Evolutionary conservation across 1,140 invertebrate species (phyloP).

Genomic region (Drosophila tsacasi): DNA sequence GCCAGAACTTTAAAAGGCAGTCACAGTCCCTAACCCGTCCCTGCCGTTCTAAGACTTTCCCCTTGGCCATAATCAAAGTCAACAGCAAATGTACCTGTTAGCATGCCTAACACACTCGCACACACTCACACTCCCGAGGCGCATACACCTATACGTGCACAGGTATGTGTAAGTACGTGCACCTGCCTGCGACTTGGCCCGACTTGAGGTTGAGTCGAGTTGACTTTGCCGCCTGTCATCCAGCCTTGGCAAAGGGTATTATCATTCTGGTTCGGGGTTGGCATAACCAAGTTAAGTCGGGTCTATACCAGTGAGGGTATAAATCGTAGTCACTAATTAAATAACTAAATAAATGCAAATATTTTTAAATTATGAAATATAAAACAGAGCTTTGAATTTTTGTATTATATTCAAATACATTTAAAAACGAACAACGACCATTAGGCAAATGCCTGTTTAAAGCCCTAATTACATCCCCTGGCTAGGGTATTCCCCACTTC

Average conservation of each 20-base stretch:
- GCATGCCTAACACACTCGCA: slow-evolving; percentile 31
- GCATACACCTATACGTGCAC: slow-evolving; percentile 5
- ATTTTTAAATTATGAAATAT: not conserved
- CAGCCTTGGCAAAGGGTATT: slow-evolving; percentile 18
- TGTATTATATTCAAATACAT: too few relatives aligned
- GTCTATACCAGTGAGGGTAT: not conserved
- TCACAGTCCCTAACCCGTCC: not conserved
- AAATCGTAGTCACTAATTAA: not conserved
- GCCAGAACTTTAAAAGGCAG: slow-evolving; percentile 59
- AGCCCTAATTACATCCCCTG: not conserved
- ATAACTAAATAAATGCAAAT: not conserved
- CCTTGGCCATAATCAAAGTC: slow-evolving; percentile 54
- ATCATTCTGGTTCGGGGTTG: slow-evolving; percentile 1
- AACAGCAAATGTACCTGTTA: slow-evolving; percentile 67
- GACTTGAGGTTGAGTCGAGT: slow-evolving; percentile 46
- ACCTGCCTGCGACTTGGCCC: slow-evolving; percentile 31
- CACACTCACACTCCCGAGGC: not conserved
- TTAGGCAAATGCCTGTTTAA: too few relatives aligned
- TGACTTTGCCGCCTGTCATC: slow-evolving; percentile 46
- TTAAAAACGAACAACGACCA: too few relatives aligned
- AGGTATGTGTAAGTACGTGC: slow-evolving; percentile 1
- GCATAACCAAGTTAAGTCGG: not conserved
- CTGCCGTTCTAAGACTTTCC: not conserved
- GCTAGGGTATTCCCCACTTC: slow-evolving; percentile 18
- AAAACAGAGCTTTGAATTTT: not conserved